Evolutionary conservation across 1,140 invertebrate genomes (phyloP).

Genomic region (Pseudomyrmex sp.): DNA sequence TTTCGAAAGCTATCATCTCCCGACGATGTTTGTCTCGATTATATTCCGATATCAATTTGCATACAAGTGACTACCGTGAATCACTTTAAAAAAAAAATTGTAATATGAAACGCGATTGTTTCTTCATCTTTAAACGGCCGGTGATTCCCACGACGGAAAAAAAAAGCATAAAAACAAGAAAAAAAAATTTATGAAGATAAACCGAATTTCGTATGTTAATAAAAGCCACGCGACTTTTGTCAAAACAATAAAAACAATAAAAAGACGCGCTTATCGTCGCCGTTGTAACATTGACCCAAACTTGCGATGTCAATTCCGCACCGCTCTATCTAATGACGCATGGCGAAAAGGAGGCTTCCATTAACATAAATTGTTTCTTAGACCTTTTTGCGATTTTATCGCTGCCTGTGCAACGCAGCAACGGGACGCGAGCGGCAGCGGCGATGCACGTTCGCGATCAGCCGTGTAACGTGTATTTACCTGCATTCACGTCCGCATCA

Average conservation of each 20-base stretch:
- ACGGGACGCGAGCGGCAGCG: constrained; percentile 28
- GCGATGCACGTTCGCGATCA: constrained; percentile 18
- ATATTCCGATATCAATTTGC: too few species aligned
- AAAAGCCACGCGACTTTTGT: neutral
- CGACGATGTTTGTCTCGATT: too few species aligned
- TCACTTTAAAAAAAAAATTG: too few species aligned
- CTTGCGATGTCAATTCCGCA: constrained; percentile 51
- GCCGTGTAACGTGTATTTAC: constrained; percentile 40
- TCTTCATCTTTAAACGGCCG: too few species aligned
- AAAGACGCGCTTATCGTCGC: neutral
- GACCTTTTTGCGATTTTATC: constrained; percentile 65
- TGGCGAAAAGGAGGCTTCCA: constrained; percentile 50
- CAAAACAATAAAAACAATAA: constrained; percentile 3
- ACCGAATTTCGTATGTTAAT: neutral
- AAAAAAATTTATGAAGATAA: too few species aligned
- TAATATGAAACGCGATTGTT: too few species aligned
- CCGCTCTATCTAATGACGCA: constrained; percentile 58
- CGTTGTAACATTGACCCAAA: constrained; percentile 58
- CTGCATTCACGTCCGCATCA: constrained; percentile 49
- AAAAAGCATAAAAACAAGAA: too few species aligned
- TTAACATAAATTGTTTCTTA: constrained; percentile 64
- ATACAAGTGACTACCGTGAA: too few species aligned
- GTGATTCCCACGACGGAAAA: too few species aligned
- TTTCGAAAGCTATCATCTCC: too few species aligned
- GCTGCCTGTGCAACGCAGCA: constrained; percentile 15